Percentiles rank a stretch among this genome's conserved stretches.
Conservation (phyloP, 2,888 invertebrate genomes). For the Cacoxenus indagator region DNA sequence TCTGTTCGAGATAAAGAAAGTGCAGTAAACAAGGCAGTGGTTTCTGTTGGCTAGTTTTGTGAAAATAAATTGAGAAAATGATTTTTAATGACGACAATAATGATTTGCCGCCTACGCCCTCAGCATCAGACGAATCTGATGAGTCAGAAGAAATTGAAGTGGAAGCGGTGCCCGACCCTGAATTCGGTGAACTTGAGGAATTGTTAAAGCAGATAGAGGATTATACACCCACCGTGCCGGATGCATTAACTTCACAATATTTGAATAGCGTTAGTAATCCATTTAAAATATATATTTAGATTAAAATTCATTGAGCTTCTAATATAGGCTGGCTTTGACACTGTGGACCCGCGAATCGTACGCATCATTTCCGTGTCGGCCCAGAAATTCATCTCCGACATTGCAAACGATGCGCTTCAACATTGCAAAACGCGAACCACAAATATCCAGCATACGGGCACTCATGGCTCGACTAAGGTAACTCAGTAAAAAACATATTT, state of each 20-base stretch:
- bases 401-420: conserved; percentile 96
- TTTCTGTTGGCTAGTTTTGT: no score
- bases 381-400: conserved; percentile 97
- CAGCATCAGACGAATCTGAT: not conserved
- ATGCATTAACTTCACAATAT: conserved; percentile 73
- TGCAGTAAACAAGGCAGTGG: no score
- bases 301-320: conserved; percentile 68
- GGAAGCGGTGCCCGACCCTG: conserved; percentile 17
- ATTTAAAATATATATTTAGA: conserved; percentile 56
- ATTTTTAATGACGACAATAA: not conserved
- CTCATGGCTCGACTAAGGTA: conserved; percentile 28
- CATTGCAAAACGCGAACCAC: conserved; percentile 91
- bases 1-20: no score
- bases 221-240: conserved; percentile 92
- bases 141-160: not conserved
- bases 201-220: conserved; percentile 95
- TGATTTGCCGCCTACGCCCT: not conserved
- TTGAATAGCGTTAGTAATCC: conserved; percentile 32
- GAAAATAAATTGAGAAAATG: no score
- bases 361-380: conserved; percentile 94
- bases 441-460: conserved; percentile 13
- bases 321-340: conserved; percentile 81
- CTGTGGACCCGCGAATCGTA: conserved; percentile 90
- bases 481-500: conserved; percentile 22
- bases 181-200: conserved; percentile 76